Evolutionary conservation across 2,797 vertebrate genomes (phyloP).

Genomic region (Cyclopterus lumpus): DNA sequence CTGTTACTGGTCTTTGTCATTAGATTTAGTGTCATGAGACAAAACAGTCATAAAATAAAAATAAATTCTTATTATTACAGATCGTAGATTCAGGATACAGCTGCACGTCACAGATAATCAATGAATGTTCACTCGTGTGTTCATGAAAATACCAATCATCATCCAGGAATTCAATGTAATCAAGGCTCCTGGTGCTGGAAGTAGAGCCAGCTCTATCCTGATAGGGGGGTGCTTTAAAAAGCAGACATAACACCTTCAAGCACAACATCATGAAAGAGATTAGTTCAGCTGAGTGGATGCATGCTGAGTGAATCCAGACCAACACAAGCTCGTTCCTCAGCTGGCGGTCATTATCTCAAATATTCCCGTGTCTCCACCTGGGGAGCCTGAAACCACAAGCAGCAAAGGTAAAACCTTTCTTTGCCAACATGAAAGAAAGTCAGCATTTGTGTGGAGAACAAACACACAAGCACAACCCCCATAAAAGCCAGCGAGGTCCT

Average conservation of each 20-base stretch:
- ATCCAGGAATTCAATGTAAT: too few relatives aligned
- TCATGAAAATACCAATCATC: not conserved
- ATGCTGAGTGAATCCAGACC: slow-evolving; percentile 28
- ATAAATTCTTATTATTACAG: not conserved
- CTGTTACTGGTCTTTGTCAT: not conserved
- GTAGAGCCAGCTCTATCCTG: not conserved
- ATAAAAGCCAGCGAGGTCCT: slow-evolving; percentile 3
- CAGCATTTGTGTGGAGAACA: not conserved
- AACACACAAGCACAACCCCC: slow-evolving; percentile 9
- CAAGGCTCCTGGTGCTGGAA: not conserved
- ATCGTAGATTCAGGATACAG: not conserved
- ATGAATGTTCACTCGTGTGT: not conserved
- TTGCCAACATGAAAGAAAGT: slow-evolving; percentile 3
- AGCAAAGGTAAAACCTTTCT: slow-evolving; percentile 46
- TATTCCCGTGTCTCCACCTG: slow-evolving; percentile 63
- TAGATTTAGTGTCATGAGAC: slow-evolving; percentile 1
- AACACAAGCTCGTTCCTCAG: slow-evolving; percentile 56
- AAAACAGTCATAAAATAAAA: slow-evolving; percentile 4
- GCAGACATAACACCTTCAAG: not conserved
- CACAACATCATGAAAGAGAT: slow-evolving; percentile 3
- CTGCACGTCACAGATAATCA: not conserved
- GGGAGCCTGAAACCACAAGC: slow-evolving; percentile 53
- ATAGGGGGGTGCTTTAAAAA: not conserved
- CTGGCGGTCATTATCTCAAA: slow-evolving; percentile 69
- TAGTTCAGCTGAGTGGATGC: not conserved